A percentile compares a stretch with the other conserved stretches of the same genome.
These are phyloP conservation scores for Chiridota heheva DNA, from an alignment of 35 echinoderm and acorn worm species.

Conservation along the genomic window DNA sequence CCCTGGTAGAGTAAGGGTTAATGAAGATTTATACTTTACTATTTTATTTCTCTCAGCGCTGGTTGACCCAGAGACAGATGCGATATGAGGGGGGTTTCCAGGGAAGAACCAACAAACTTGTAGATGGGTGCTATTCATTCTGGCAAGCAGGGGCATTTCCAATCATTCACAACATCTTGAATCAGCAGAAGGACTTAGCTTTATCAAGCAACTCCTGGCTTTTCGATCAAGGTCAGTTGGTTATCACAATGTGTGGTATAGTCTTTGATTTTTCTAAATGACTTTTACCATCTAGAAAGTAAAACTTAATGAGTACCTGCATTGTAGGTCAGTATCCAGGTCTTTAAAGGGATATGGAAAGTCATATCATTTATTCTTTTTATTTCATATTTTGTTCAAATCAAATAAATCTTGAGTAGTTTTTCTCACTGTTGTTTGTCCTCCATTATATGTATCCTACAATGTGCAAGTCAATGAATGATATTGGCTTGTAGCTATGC, in stretches of 20 bases:
- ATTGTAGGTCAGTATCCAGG: too few species aligned
- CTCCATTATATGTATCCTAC: too few species aligned
- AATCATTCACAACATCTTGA: slow-evolving; percentile 83
- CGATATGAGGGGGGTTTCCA: slow-evolving; percentile 94
- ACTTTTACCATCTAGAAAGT: neutral
- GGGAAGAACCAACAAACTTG: slow-evolving; percentile 88
- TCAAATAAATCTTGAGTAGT: too few species aligned
- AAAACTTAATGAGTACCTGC: too few species aligned
- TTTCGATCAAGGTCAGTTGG: slow-evolving; percentile 85
- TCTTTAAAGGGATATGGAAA: too few species aligned
- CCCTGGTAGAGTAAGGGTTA: too few species aligned
- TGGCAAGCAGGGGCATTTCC: slow-evolving; percentile 93
- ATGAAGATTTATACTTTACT: too few species aligned
- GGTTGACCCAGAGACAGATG: slow-evolving; percentile 89
- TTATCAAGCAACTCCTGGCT: slow-evolving; percentile 66
- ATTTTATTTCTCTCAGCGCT: slow-evolving; percentile 73
- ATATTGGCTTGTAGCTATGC: too few species aligned
- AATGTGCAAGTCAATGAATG: too few species aligned
- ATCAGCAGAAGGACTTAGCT: slow-evolving; percentile 58
- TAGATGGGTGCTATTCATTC: slow-evolving; percentile 96
- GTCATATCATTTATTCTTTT: too few species aligned
- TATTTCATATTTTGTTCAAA: too few species aligned
- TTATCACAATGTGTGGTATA: neutral
- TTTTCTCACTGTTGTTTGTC: too few species aligned
- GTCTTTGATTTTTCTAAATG: neutral